Evolutionary conservation across 2,797 vertebrate species (phyloP), one percentile per base, ranked within the genome.

Genomic region (Takifugu ocellatus): DNA sequence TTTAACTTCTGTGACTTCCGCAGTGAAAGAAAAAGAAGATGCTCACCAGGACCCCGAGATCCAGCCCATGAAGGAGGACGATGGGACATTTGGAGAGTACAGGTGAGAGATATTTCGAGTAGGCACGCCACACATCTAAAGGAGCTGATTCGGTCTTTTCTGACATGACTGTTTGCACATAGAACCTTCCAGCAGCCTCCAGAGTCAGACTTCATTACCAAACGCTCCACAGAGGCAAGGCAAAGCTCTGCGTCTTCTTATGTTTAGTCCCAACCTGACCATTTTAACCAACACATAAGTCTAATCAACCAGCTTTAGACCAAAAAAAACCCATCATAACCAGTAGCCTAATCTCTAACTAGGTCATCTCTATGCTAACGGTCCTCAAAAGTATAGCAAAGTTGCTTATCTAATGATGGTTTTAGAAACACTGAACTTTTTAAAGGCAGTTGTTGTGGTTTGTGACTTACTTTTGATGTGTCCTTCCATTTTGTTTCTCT

Each of bases 11-110:
- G 3, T 53, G 1, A 56, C 2, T 76, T 70, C 82, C 73, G 59
- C 73, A 99, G 97, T 99, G 70, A 99, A 99, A 91, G 97, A 99
- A 85, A 99, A 99, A 69, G 97, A 99, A 83, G 96, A 99, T 56
- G 96, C 96, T 56, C 97, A 98, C 63, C 94, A 97, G 57, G 97
- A 99, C 77, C 96, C 95, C 36, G 97, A 99, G 90, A 94, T 98
- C 74, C 97, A 98, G 48, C 97, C 97, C 6, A 98, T 99, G 97
- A 98, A 98, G 78, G 97, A 99, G 86, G 97, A 99, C 2, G 96
- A 99, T 58, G 96, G 97, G 56, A 98, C 97, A 0, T 98, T 99
- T 85, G 97, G 97, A 78, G 96, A 99, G 87, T 99, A 99, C 90
- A 98, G 97, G 97, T 98, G 79, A 93, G 92, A 24, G 7, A 68